Evolutionary conservation across 1,140 invertebrate species (phyloP), one percentile per base, ranked within the genome.

Genomic region (Druon quercuslanigerum): DNA sequence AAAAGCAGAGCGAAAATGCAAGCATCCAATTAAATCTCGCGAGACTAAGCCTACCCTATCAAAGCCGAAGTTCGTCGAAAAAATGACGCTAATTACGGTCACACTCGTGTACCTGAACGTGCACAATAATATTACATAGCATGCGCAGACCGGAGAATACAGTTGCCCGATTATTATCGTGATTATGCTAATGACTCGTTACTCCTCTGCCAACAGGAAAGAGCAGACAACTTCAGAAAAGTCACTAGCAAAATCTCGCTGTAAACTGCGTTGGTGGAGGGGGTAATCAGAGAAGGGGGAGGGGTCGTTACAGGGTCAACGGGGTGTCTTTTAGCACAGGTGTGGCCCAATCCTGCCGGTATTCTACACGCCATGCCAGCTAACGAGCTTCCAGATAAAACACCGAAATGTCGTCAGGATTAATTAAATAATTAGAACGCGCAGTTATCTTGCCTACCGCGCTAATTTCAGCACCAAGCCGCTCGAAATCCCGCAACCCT

Each of bases 371-470:
- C 71, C 52, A 78, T 76, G 79, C 78, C 75, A 72, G 82, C 84
- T 90, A 90, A 90, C 87, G 89, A 90, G 89, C 86, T 85, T 84
- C 85, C 81, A 85, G 86, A 90, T 90, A 90, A 90, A 87, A 89
- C 85, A 81, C 79, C 84, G 77, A 86, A 89, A 88, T 83, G 83
- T 84, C 85, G 82, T 80, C 76, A 78, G 84, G 87, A 90, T 88
- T 90, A 90, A 90, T 90, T 89, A 87, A 88, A 89, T 89, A 89
- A 90, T 90, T 90, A 87, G 88, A 87, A 79, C 84, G 79, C 77
- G 83, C 85, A 88, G 89, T 90, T 89, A 89, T 88, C 84, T 79
- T 77, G 84, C 76, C 82, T 80, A 73, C 74, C 76, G 60, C 60
- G 60, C 60, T 66, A 40, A 66, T 66, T 40, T 66, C 60, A 66